Evolutionary conservation across 2,113 vertebrate genomes (phyloP).

Genomic region (Syngnathus floridae): DNA sequence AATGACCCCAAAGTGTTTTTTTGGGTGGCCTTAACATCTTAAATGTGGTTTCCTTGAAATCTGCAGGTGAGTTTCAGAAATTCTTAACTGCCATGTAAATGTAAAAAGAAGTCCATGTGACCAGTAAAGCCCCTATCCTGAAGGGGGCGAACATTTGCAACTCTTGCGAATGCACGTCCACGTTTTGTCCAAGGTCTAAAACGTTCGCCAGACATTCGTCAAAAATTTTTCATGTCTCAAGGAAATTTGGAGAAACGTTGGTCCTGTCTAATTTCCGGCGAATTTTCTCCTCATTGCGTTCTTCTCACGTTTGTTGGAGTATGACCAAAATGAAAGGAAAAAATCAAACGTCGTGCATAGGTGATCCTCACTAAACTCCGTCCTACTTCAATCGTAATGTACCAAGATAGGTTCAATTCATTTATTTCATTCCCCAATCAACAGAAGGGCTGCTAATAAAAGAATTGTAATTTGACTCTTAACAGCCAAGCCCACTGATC

Average conservation of each 20-base stretch:
- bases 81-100: not conserved
- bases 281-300: not conserved
- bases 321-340: not conserved
- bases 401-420: not conserved
- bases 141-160: too few species aligned
- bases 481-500: not conserved
- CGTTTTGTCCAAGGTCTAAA: too few species aligned
- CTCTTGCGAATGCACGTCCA: too few species aligned
- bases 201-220: too few species aligned
- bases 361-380: not conserved
- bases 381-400: not conserved
- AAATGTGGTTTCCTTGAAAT: too few species aligned
- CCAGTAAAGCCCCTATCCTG: not conserved
- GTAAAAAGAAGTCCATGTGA: not conserved
- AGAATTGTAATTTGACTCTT: slow-evolving; percentile 9
- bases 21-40: too few species aligned
- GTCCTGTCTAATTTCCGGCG: not conserved
- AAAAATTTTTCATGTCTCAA: too few species aligned
- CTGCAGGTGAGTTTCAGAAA: too few species aligned
- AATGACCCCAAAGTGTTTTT: too few species aligned
- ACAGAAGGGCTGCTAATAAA: not conserved
- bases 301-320: not conserved
- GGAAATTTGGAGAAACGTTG: not conserved
- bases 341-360: not conserved
- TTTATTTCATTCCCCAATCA: not conserved